These are phyloP conservation scores for Amphipoea oculea DNA, from an alignment of 2,888 invertebrate species.

Conservation along the genomic window DNA sequence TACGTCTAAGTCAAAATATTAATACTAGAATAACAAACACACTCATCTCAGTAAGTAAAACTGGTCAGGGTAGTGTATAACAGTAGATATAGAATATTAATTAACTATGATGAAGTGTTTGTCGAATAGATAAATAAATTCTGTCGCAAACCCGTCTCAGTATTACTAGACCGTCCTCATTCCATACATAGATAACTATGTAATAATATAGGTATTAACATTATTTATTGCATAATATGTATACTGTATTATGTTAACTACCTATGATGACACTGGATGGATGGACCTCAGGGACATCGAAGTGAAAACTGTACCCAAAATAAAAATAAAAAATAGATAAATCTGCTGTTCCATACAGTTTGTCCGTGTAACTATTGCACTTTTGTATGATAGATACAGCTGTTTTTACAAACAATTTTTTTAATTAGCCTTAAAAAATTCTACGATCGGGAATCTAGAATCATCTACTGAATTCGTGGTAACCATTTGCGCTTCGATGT, in stretches of 20 bases:
- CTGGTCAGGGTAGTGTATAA: slow-evolving; percentile 1
- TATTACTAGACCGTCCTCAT: slow-evolving; percentile 6
- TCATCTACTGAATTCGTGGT: not conserved
- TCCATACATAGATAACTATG: not conserved
- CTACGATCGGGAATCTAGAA: not conserved
- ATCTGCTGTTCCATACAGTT: not conserved
- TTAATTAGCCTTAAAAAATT: not conserved
- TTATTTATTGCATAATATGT: too few species aligned
- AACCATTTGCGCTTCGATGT: not conserved
- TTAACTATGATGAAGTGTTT: not conserved
- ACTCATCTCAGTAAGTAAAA: not conserved
- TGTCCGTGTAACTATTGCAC: not conserved
- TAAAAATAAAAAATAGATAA: not conserved
- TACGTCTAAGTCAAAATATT: not conserved
- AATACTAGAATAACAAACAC: not conserved
- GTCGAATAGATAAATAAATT: slow-evolving; percentile 14
- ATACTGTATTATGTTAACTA: too few species aligned
- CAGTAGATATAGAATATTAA: slow-evolving; percentile 18
- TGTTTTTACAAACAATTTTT: not conserved
- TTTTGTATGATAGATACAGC: not conserved
- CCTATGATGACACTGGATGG: too few species aligned
- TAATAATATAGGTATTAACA: too few species aligned
- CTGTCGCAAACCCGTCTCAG: slow-evolving; percentile 12
- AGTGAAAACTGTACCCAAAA: not conserved
- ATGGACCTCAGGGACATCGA: not conserved